Percentiles rank a stretch among this genome's conserved stretches.
Conservation (phyloP, 1,140 invertebrate genomes). For the Rhagoletis pomonella region DNA sequence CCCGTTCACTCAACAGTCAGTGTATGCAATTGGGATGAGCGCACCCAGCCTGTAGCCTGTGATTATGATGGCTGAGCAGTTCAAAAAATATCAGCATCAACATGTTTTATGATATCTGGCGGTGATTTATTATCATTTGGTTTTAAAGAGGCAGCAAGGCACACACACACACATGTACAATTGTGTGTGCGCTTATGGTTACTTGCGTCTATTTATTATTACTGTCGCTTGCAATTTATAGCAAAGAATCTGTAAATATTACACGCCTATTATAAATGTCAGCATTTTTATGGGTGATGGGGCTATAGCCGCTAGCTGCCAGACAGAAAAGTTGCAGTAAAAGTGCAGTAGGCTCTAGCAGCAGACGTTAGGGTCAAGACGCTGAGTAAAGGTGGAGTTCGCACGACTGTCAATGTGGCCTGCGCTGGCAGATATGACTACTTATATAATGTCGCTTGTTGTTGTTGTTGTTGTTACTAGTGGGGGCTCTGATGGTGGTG, state of each 20-base stretch:
- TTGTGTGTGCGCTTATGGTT: neutral
- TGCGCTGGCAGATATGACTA: neutral
- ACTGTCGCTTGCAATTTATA: slow-evolving; percentile 33
- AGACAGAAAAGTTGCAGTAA: slow-evolving; percentile 25
- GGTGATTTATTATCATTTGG: slow-evolving; percentile 74
- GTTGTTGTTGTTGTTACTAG: neutral
- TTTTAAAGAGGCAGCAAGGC: slow-evolving; percentile 70
- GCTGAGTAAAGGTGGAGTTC: slow-evolving; percentile 41
- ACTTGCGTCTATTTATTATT: slow-evolving; percentile 44
- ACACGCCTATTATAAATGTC: slow-evolving; percentile 49
- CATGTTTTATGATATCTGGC: slow-evolving; percentile 74
- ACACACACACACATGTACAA: neutral
- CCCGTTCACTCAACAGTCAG: too few species aligned
- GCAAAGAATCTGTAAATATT: slow-evolving; percentile 48
- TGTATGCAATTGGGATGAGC: neutral
- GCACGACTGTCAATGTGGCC: slow-evolving; percentile 7
- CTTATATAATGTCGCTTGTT: neutral
- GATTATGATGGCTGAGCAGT: slow-evolving; percentile 53
- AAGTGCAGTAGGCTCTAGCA: neutral
- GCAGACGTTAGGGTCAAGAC: neutral
- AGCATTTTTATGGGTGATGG: slow-evolving; percentile 38
- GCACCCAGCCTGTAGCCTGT: neutral
- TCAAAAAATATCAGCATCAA: slow-evolving; percentile 54
- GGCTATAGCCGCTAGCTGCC: slow-evolving; percentile 30
- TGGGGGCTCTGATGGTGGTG: neutral